Percentiles rank a stretch among this genome's conserved stretches.
phyloP scores from a whole-genome alignment of 35 echinoderm and acorn worm species.

The Hemicentrotus pulcherrimus region DNA sequence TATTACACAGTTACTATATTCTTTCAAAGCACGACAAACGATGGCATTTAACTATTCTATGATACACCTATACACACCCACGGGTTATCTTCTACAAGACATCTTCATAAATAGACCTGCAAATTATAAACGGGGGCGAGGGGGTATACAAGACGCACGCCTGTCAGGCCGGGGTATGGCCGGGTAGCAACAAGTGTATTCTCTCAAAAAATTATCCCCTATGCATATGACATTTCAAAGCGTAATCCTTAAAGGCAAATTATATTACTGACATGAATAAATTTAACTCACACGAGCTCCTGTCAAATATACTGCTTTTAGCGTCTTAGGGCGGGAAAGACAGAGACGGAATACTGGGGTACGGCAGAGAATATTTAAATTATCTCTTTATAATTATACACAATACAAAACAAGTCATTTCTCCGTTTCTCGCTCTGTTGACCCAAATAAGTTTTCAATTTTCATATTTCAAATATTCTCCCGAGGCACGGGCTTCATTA shows the following conservation, averaged over 20 bases:
- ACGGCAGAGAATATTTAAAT: neutral
- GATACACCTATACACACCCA: neutral
- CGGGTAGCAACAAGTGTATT: neutral
- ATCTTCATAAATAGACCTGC: neutral
- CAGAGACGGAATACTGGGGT: neutral
- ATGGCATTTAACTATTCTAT: neutral
- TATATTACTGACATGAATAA: slow-evolving; percentile 6
- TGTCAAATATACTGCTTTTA: neutral
- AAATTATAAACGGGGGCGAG: neutral
- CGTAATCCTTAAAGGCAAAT: slow-evolving; percentile 4
- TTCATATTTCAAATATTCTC: neutral
- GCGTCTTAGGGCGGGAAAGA: neutral
- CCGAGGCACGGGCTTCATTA: neutral
- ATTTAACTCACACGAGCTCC: neutral
- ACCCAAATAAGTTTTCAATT: neutral
- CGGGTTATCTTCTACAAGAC: neutral
- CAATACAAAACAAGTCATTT: neutral
- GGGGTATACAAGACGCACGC: neutral
- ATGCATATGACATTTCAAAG: slow-evolving; percentile 18
- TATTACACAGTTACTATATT: neutral
- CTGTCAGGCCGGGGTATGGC: neutral
- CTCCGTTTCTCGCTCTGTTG: neutral
- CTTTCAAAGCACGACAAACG: neutral
- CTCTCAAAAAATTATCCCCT: neutral
- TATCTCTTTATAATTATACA: neutral